Conservation (phyloP, 2,888 invertebrate genomes). For the Eupithecia pulchellata region DNA sequence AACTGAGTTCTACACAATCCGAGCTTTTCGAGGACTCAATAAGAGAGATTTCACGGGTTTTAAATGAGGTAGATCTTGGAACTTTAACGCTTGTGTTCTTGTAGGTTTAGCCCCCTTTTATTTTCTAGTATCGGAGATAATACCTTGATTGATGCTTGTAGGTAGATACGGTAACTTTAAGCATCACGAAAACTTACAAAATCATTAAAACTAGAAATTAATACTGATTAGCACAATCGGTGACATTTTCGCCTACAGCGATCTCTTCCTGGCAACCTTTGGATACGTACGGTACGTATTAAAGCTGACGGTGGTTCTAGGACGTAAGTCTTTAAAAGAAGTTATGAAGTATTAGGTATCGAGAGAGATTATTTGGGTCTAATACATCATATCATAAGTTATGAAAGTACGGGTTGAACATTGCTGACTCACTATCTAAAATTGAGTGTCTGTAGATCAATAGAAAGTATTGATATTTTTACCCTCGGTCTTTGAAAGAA, state of each 20-base stretch:
- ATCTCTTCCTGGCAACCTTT: no score
- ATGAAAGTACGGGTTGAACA: neutral
- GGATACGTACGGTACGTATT: no score
- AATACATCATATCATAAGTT: neutral
- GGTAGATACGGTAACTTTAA: no score
- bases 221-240: no score
- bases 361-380: neutral
- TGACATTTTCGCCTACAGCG: no score
- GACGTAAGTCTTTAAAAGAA: no score
- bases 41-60: conserved; percentile 57
- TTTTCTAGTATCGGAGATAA: neutral
- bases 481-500: neutral
- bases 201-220: no score
- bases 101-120: neutral
- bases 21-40: conserved; percentile 48
- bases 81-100: neutral
- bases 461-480: neutral
- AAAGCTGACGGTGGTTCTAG: no score
- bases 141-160: neutral
- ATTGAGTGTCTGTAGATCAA: neutral
- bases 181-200: no score
- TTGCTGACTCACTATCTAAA: neutral
- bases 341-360: no score
- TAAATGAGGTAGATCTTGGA: conserved; percentile 32
- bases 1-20: conserved; percentile 36